Evolutionary conservation across 2,113 vertebrate genomes (phyloP).

Genomic region (Cyanistes caeruleus): DNA sequence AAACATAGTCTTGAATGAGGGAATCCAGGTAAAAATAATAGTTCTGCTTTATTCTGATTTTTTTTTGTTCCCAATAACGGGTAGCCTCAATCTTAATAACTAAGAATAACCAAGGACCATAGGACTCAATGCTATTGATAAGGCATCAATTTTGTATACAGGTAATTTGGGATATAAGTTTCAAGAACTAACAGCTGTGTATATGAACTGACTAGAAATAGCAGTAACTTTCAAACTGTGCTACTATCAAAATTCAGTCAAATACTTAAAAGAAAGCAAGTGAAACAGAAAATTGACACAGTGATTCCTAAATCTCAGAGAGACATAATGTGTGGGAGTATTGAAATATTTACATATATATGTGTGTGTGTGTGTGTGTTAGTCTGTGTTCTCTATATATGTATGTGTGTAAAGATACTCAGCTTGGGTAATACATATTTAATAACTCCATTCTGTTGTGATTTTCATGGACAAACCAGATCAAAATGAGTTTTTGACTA

Average conservation of each 20-base stretch:
- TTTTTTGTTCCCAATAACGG: background rate
- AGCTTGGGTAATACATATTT: background rate
- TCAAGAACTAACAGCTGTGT: background rate
- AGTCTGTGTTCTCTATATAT: background rate
- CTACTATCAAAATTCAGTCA: background rate
- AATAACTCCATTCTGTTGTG: background rate
- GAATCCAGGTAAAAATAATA: background rate
- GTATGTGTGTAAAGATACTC: background rate
- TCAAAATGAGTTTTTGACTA: background rate
- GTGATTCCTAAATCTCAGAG: background rate
- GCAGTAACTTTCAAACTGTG: background rate
- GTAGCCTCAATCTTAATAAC: background rate
- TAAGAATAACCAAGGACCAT: background rate
- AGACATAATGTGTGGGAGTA: accelerated
- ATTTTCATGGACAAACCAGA: background rate
- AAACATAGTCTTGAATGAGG: background rate
- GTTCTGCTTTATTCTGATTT: background rate
- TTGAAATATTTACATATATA: background rate
- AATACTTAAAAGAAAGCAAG: background rate
- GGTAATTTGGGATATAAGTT: background rate
- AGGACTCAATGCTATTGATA: background rate
- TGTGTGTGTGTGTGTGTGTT: background rate
- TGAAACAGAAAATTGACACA: background rate
- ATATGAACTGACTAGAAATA: background rate
- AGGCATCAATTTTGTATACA: background rate